phyloP scores from a whole-genome alignment of 1,140 invertebrate species.

The Aphaenogaster rudis region DNA sequence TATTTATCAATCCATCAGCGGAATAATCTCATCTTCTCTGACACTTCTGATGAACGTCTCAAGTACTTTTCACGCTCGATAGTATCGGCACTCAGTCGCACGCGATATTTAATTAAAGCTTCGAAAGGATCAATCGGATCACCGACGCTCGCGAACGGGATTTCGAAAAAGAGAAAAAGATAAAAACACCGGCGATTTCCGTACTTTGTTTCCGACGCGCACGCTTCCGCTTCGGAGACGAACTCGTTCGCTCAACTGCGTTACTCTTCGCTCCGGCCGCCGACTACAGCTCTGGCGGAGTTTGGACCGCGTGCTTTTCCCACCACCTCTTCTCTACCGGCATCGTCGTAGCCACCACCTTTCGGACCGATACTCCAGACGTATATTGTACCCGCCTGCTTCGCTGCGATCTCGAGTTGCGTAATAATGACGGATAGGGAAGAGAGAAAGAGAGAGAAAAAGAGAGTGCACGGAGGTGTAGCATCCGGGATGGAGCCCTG shows the following conservation, averaged over 20 bases:
- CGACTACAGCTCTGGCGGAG: conserved; percentile 76
- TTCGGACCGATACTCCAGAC: conserved; percentile 31
- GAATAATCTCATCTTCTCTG: not conserved
- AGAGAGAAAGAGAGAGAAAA: conserved; percentile 22
- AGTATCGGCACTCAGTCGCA: not conserved
- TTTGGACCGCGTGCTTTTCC: conserved; percentile 79
- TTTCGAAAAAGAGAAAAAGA: not conserved
- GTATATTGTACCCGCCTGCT: conserved; percentile 29
- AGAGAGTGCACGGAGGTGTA: not conserved
- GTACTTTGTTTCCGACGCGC: not conserved
- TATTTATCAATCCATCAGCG: conserved; percentile 16
- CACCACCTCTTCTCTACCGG: conserved; percentile 69
- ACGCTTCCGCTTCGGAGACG: conserved; percentile 67
- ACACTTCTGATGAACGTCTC: not conserved
- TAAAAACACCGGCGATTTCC: not conserved
- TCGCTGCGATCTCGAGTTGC: conserved; percentile 41
- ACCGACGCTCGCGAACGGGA: not conserved
- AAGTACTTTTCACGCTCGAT: not conserved
- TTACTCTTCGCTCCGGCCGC: conserved; percentile 67
- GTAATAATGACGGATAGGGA: conserved; percentile 52
- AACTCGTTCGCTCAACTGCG: conserved; percentile 77
- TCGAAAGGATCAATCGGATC: not conserved
- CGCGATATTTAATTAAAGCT: conserved; percentile 1
- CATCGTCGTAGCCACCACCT: conserved; percentile 55
- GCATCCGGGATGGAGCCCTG: not conserved